Base-by-base conservation (phyloP, 1,140 invertebrate species). In the Sipha flava region DNA sequence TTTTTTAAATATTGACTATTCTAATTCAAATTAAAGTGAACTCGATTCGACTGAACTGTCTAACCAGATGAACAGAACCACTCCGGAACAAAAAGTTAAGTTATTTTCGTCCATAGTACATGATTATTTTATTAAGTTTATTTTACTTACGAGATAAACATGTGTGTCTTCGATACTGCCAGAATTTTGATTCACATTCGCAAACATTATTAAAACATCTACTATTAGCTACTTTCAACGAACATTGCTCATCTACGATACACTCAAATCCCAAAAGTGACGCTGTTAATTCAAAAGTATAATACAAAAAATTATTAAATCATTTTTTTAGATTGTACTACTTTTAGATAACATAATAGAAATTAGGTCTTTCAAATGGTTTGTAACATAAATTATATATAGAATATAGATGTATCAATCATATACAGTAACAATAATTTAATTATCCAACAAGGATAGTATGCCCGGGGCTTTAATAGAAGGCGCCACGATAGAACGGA, bases 141-240 rank as follows among this genome's bases (percentile, higher is more conserved):
- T 10, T 37, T n/a, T 40, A 93, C 93, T 94, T 89, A 95, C 94
- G 93, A 85, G 90, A 89, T 43, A 95, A 88, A 86, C 94, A 96
- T 31, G 93, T 95, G 84, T 96, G 94, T 84, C 93, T 90, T 82
- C 93, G 89, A 86, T 94, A 94, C 83, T 93, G 92, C 57, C 95
- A 86, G 86, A 91, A 93, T 75, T 93, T 92, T 82, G 92, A 90
- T 62, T 91, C 89, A 85, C 94, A 95, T 34, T 90, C 88, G 85
- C 94, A 94, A 40, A 89, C 87, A n/a, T 90, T 90, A 70, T 90
- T 89, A 52, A 90, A 84, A 82, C 93, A 94, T 81, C 87, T 88
- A 83, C 92, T 93, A 83, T 93, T 91, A n/a, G 91, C 91, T 57
- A 94, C 92, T 86, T 92, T 93, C 85, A 93, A 86, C 2, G 89